Evolutionary conservation across 2,888 invertebrate species (phyloP).

Genomic region (Flabesymbios commensalis): DNA sequence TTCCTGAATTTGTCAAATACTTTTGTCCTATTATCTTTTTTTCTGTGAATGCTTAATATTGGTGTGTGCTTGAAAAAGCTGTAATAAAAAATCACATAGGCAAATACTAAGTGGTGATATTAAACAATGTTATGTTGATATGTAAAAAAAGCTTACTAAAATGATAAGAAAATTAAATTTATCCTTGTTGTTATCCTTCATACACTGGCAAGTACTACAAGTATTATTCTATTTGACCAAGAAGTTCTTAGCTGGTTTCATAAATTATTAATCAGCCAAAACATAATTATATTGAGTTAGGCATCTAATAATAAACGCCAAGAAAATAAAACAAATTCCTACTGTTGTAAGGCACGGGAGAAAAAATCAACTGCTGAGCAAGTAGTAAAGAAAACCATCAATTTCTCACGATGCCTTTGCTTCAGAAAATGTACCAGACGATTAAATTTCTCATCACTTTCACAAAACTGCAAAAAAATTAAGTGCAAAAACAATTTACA

Average conservation of each 20-base stretch:
- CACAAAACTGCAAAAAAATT: slow-evolving; percentile 40
- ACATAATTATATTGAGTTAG: no score
- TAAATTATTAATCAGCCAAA: no score
- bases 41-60: slow-evolving; percentile 87
- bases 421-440: slow-evolving; percentile 80
- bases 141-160: no score
- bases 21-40: slow-evolving; percentile 83
- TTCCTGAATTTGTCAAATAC: slow-evolving; percentile 81
- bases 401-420: slow-evolving; percentile 66
- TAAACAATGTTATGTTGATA: neutral
- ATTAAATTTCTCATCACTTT: slow-evolving; percentile 73
- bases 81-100: slow-evolving; percentile 25
- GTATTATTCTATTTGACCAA: no score
- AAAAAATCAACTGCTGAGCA: slow-evolving; percentile 97
- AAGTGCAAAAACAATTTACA: neutral
- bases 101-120: neutral
- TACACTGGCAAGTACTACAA: no score
- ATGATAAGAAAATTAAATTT: no score
- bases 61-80: slow-evolving; percentile 62
- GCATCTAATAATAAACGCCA: no score
- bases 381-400: slow-evolving; percentile 86
- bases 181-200: no score
- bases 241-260: no score
- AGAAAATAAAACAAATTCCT: no score
- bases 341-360: slow-evolving; percentile 68